These are phyloP conservation scores for Nesoenas mayeri DNA, from an alignment of 2,113 vertebrate genomes.

Conservation along the genomic window DNA sequence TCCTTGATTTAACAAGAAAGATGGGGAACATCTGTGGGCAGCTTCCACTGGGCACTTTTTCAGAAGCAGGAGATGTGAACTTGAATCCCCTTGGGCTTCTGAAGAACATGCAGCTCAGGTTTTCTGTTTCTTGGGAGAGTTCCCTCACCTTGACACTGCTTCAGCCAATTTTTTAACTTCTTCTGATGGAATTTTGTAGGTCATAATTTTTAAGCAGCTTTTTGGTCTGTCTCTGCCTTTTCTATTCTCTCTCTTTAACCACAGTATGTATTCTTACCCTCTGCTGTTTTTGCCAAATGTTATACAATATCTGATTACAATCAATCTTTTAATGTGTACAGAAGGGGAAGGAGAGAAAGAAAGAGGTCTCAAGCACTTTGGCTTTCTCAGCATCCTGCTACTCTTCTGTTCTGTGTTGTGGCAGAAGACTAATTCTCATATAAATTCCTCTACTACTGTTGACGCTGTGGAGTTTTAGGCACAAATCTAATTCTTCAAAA, in stretches of 20 bases:
- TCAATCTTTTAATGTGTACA: background rate
- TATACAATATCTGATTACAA: background rate
- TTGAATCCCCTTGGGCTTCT: background rate
- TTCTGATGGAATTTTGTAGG: background rate
- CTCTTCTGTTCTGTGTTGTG: background rate
- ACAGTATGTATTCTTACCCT: background rate
- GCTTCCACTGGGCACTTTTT: background rate
- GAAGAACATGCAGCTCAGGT: background rate
- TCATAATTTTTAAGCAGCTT: background rate
- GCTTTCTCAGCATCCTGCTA: background rate
- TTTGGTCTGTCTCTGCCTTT: background rate
- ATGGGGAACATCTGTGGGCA: constrained; percentile 27
- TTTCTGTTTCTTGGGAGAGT: background rate
- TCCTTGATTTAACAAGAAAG: constrained; percentile 3
- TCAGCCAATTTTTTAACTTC: background rate
- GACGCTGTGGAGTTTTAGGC: background rate
- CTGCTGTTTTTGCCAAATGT: background rate
- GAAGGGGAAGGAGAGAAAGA: background rate
- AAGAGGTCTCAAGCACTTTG: background rate
- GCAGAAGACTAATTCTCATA: background rate
- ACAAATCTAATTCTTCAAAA: background rate
- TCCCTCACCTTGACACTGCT: background rate
- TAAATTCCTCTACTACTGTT: background rate
- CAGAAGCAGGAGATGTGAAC: background rate
- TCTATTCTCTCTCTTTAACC: background rate